Evolutionary conservation across 1,140 invertebrate genomes (phyloP), one percentile per base, ranked within the genome.

Genomic region (Magallana ariakensis): DNA sequence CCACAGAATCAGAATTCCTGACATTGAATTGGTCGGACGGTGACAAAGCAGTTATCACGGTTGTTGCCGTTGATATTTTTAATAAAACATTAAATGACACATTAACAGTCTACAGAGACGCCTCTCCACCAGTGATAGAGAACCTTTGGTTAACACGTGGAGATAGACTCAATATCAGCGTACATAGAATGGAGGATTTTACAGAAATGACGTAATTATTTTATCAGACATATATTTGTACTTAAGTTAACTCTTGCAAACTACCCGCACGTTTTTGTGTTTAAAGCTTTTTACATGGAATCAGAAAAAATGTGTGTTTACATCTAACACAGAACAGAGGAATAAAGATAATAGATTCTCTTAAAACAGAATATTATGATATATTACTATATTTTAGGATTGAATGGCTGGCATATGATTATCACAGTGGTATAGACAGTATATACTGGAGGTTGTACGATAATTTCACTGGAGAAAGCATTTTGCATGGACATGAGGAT

Each of bases 351-450:
- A 46, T 5, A 46, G 5, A 46, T 46, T 46, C 33, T 46, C 33
- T n/a, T n/a, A 46, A 46, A 46, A 46, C 33, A 2, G 33, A 46
- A 46, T 46, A 46, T 46, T 19, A 26, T 80, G 84, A 7, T 46
- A 46, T 46, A 46, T 46, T 5, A 46, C 33, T 83, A 57, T 62
- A n/a, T 58, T 16, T 84, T 66, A 91, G 90, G 11, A 89, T 91
- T 60, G 90, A 91, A 56, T 91, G 90, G 90, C 62, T 85, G 62
- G 89, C 89, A 0, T 91, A 88, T 84, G 90, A 91, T 70, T 83
- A 85, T 75, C 88, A 91, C 82, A 91, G 90, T 83, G 90, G 90
- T 3, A 62, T 91, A 62, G 60, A 88, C 10, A 88, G 56, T 75
- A 83, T 91, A 6, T 84, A 86, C 46, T 91, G 90, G 90, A 87